Evolutionary conservation across 2,113 vertebrate genomes (phyloP).

Genomic region (Megaceryle torquata): DNA sequence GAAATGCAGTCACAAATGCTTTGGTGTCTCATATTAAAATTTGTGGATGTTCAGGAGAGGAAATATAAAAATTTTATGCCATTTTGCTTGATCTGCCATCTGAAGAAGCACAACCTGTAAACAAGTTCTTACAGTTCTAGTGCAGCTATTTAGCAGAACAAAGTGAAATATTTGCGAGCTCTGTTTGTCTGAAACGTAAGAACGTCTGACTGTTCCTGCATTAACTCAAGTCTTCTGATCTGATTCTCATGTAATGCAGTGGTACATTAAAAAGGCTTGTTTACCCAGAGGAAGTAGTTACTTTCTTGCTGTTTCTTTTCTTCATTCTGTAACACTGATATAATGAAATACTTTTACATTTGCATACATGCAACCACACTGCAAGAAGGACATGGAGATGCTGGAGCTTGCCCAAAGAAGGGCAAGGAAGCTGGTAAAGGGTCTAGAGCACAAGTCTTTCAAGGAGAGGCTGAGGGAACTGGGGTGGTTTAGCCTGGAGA

Average conservation of each 20-base stretch:
- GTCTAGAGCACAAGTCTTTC: background rate
- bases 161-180: background rate
- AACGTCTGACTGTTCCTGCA: background rate
- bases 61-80: background rate
- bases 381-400: background rate
- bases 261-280: background rate
- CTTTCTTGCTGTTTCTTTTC: background rate
- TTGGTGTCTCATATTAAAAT: conserved; percentile 24
- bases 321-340: accelerated
- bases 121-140: background rate
- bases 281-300: background rate
- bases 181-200: background rate
- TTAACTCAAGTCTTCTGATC: background rate
- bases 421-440: background rate
- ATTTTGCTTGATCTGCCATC: conserved; percentile 18
- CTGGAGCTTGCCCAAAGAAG: background rate
- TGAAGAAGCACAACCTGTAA: conserved; percentile 23
- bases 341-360: accelerated
- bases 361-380: accelerated
- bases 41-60: background rate
- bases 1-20: background rate
- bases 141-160: conserved; percentile 15
- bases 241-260: background rate
- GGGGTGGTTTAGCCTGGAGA: background rate
- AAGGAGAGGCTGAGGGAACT: background rate